These are phyloP conservation scores for Erebia palarica DNA, from an alignment of 2,888 invertebrate genomes.

Conservation along the genomic window DNA sequence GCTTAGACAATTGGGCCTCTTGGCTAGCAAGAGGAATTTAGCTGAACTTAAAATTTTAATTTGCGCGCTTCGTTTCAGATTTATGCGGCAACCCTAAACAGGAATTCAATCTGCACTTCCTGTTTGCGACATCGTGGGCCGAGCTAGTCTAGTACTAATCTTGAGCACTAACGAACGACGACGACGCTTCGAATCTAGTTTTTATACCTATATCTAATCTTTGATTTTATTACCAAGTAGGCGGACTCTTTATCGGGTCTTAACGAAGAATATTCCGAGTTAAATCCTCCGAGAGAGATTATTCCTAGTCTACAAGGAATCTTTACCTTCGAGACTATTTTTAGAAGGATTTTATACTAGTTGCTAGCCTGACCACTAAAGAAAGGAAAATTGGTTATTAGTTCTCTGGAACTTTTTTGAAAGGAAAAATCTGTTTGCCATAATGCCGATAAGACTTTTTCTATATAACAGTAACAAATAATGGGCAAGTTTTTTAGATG, in stretches of 20 bases:
- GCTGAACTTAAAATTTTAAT: too few relatives aligned
- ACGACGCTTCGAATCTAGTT: neutral
- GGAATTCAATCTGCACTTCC: conserved; percentile 39
- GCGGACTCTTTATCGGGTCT: neutral
- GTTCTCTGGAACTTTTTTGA: too few relatives aligned
- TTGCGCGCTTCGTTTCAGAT: neutral
- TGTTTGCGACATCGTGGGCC: conserved; percentile 37
- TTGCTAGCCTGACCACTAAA: too few relatives aligned
- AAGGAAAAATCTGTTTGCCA: too few relatives aligned
- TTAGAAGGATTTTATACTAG: neutral
- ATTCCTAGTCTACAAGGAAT: too few relatives aligned
- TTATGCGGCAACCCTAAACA: conserved; percentile 14
- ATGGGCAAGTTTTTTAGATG: too few relatives aligned
- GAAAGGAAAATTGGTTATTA: too few relatives aligned
- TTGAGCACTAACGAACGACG: conserved; percentile 9
- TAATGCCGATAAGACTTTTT: too few relatives aligned
- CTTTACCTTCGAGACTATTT: neutral
- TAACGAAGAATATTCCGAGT: neutral
- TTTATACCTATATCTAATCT: neutral
- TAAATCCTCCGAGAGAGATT: too few relatives aligned
- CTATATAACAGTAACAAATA: too few relatives aligned
- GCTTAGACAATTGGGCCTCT: too few relatives aligned
- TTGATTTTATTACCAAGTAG: neutral
- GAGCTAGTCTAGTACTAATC: conserved; percentile 27
- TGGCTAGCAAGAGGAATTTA: too few relatives aligned